Conservation (phyloP, 2,797 vertebrate genomes). For the Pyrocephalus nanus region DNA sequence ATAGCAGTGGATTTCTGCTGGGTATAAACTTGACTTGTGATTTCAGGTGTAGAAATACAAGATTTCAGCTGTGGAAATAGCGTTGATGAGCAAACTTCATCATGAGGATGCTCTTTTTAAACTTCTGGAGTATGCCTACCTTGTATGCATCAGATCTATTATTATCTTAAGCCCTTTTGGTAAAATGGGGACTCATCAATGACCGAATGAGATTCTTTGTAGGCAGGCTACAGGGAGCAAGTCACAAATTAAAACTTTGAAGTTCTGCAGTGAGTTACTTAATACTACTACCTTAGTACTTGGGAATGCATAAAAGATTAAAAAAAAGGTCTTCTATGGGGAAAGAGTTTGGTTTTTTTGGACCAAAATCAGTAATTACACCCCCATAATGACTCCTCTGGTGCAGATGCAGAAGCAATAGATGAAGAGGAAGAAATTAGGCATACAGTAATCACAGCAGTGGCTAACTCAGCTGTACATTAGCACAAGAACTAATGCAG, state of each 20-base stretch:
- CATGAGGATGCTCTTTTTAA: background rate
- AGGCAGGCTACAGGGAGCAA: background rate
- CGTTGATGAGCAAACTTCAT: background rate
- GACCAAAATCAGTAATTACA: conserved; percentile 53
- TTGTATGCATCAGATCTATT: background rate
- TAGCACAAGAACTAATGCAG: conserved; percentile 20
- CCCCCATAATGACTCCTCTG: background rate
- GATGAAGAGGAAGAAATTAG: conserved; percentile 21
- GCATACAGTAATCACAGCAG: conserved; percentile 11
- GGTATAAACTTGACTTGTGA: background rate
- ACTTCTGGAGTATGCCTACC: background rate
- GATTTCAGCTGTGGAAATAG: background rate
- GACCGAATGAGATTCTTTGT: background rate
- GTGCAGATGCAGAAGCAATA: conserved; percentile 46
- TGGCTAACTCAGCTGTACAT: background rate
- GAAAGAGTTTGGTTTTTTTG: background rate
- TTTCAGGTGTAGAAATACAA: background rate
- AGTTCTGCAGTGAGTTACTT: conserved; percentile 32
- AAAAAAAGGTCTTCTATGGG: background rate
- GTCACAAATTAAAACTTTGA: background rate
- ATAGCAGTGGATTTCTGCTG: background rate
- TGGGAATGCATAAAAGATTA: background rate
- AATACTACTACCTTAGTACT: background rate
- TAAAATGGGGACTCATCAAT: background rate
- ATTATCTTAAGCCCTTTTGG: background rate